These are phyloP conservation scores for Sinocyclocheilus anshuiensis DNA, from an alignment of 2,113 vertebrate species.

Conservation along the genomic window DNA sequence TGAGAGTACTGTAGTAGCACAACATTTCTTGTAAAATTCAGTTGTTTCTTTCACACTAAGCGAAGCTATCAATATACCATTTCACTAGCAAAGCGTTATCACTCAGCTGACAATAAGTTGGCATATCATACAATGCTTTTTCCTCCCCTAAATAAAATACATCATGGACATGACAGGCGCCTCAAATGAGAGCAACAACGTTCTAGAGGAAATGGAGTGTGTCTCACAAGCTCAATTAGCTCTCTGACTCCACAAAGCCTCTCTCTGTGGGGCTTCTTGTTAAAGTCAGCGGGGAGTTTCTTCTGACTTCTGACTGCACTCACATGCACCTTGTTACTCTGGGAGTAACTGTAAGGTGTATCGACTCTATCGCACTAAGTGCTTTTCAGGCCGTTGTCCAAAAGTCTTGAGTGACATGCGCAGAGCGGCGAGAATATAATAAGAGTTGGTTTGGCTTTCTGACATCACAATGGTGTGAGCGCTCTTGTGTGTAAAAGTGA, in stretches of 20 bases:
- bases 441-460: slow-evolving; percentile 41
- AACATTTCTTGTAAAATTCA: neutral
- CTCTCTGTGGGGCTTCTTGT: slow-evolving; percentile 48
- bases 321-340: slow-evolving; percentile 53
- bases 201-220: slow-evolving; percentile 34
- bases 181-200: neutral
- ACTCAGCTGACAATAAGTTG: slow-evolving; percentile 5
- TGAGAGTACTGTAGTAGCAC: neutral
- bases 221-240: slow-evolving; percentile 52
- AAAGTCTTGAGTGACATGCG: slow-evolving; percentile 46
- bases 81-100: neutral
- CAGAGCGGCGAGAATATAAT: slow-evolving; percentile 33
- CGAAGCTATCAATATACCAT: neutral
- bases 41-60: neutral
- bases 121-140: neutral
- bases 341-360: slow-evolving; percentile 41
- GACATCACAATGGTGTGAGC: slow-evolving; percentile 4
- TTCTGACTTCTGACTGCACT: slow-evolving; percentile 50
- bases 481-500: slow-evolving; percentile 6
- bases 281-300: slow-evolving; percentile 55
- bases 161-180: neutral
- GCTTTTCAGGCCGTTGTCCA: slow-evolving; percentile 55
- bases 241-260: slow-evolving; percentile 24
- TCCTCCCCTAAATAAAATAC: slow-evolving; percentile 16
- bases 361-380: slow-evolving; percentile 54